Evolutionary conservation across 2,888 invertebrate genomes (phyloP), one percentile per base, ranked within the genome.

Genomic region (Sarcophaga subvicina): DNA sequence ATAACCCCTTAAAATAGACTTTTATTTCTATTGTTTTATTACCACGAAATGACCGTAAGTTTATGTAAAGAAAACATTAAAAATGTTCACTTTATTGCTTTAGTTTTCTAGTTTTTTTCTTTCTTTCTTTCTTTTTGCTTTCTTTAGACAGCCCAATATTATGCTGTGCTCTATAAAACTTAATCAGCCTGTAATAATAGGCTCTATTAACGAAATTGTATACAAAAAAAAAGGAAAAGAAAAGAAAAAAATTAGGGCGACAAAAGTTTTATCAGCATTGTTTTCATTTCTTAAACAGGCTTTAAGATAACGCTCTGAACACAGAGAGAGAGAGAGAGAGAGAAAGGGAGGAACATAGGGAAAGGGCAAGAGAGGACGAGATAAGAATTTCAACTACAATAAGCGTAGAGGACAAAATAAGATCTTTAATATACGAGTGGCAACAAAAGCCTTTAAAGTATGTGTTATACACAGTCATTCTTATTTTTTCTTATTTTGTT

Each of bases 181-280:
- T 76, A 76, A 82, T 82, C 59, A 81, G 54, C 59, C 59, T 59
- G 69, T 64, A 70, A 20, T 82, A 45, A 70, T 81, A 76, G 66
- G 75, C 69, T 81, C 22, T 49, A 81, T 49, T 59, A 66, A 80
- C 17, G n/a, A 72, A 11, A 72, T n/a, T 14, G 4, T 59, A 17
- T 59, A 59, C 0, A n/a, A 12, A 8, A 20, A 59, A 70, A 25
- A 4, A 10, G 1, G 2, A 59, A n/a, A 27, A 27, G 10, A 54
- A 17, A 5, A 49, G 37, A 69, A 37, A 59, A 37, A 37, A 37
- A 37, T 10, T 37, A 37, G 37, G 37, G 37, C 37, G 37, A 37
- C 37, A 37, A 37, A 37, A 37, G 37, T 37, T 37, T 8, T 37
- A 37, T 37, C 37, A 37, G 37, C 37, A 37, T 37, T 37, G 37